Base-by-base conservation (phyloP, 2,888 invertebrate species). In the Eupithecia vulgata region DNA sequence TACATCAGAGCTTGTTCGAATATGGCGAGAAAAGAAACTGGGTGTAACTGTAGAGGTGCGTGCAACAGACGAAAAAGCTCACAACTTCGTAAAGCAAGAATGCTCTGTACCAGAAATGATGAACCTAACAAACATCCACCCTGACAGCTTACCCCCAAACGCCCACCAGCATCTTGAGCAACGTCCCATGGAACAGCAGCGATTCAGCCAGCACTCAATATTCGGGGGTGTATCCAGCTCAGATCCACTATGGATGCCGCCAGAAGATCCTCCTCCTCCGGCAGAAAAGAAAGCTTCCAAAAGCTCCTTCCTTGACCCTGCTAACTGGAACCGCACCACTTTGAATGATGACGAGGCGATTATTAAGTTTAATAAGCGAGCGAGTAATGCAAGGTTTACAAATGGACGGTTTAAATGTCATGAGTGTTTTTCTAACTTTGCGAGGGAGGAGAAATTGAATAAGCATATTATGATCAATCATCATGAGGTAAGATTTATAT, bases 341-440 rank as follows among this genome's bases (percentile, higher is more conserved):
- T 80, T 93, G 72, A 82, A 82, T 0, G 93, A 93, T 69, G 88
- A 91, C 5, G 88, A 92, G 42, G 93, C 93, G 1, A 42, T 90
- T 5, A 84, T 84, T 73, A 87, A 87, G 71, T 93, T 93, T 72
- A 82, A 81, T 70, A 83, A 80, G 2, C 86, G 84, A 76, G 85
- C 86, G 0, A 81, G 83, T 5, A 84, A 88, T 74, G 78, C 84
- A 0, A 90, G 88, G 74, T 93, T 91, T 77, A 71, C 86, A 45
- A 78, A 84, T 1, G 89, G 91, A 0, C 79, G 84, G 3, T 89
- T 82, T 70, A 87, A 90, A 78, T 92, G 92, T 73, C 80, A 79
- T 5, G 85, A 87, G 62, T 92, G 92, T 72, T 88, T 80, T 48
- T 92, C 88, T 72, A 87, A 90, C 2, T 92, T 92, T 74, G 90